Conservation (phyloP, 2,113 vertebrate species). For the Brachypteracias leptosomus region DNA sequence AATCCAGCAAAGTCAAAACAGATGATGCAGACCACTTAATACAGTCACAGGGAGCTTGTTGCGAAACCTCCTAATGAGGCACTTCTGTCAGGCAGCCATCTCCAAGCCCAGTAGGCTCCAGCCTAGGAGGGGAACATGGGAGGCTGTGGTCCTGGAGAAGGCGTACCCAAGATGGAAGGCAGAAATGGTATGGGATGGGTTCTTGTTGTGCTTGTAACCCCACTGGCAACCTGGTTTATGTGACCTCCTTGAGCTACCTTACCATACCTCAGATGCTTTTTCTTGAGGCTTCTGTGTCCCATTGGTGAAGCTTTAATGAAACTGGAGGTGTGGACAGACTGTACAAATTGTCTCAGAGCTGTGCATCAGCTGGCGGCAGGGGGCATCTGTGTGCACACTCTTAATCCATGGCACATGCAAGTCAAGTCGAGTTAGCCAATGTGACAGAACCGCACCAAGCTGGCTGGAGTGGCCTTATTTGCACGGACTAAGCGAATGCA, state of each 20-base stretch:
- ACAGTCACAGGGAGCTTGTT: conserved; percentile 56
- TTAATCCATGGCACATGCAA: conserved; percentile 44
- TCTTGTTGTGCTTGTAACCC: background rate
- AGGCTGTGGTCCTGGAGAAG: conserved; percentile 11
- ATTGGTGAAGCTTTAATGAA: background rate
- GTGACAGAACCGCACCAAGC: background rate
- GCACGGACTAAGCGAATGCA: conserved; percentile 41
- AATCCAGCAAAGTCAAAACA: conserved; percentile 65
- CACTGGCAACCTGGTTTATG: background rate
- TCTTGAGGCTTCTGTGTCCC: background rate
- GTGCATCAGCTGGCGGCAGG: background rate
- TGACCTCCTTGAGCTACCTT: background rate
- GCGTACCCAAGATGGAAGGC: background rate
- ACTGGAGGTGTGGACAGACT: background rate
- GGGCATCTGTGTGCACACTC: background rate
- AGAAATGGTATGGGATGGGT: background rate
- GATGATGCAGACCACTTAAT: conserved; percentile 59
- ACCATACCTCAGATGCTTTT: background rate
- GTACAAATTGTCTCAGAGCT: background rate
- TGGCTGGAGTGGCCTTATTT: conserved; percentile 45
- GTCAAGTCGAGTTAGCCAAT: background rate
- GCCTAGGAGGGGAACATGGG: conserved; percentile 12
- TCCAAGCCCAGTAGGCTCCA: conserved; percentile 25
- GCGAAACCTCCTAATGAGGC: conserved; percentile 43
- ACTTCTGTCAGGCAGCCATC: conserved; percentile 50